A percentile compares a stretch with the other conserved stretches of the same genome.
Evolutionary conservation across 2,888 invertebrate species (phyloP).

Genomic region (Diabrotica balteata): DNA sequence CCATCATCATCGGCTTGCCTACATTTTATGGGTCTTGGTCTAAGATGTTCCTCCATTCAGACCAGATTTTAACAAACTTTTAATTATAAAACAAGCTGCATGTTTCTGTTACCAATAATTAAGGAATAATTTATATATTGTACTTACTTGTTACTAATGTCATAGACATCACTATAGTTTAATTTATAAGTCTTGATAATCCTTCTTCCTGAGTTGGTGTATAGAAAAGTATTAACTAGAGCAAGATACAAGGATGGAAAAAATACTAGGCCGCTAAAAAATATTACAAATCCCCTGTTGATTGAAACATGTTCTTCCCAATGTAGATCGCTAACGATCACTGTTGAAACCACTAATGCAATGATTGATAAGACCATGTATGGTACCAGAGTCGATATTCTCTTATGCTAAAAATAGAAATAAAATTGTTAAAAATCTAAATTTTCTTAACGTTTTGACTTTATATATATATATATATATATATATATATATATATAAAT

Average conservation of each 20-base stretch:
- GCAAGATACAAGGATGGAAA: conserved; percentile 73
- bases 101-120: too few relatives aligned
- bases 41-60: too few relatives aligned
- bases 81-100: too few relatives aligned
- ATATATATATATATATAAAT: too few relatives aligned
- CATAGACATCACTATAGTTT: conserved; percentile 71
- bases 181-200: conserved; percentile 71
- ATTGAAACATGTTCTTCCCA: conserved; percentile 67
- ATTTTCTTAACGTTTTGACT: too few relatives aligned
- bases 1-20: too few relatives aligned
- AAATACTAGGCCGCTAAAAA: conserved; percentile 71
- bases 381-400: conserved; percentile 36
- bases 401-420: conserved; percentile 39
- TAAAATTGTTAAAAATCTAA: background rate
- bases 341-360: conserved; percentile 42
- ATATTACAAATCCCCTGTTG: conserved; percentile 68
- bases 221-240: conserved; percentile 67
- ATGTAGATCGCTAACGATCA: conserved; percentile 54
- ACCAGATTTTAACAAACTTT: too few relatives aligned
- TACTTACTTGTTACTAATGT: conserved; percentile 80
- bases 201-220: conserved; percentile 66
- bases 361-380: conserved; percentile 37
- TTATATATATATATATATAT: too few relatives aligned
- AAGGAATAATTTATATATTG: too few relatives aligned
- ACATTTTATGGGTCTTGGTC: too few relatives aligned